Base-by-base conservation (phyloP, 2,113 vertebrate species). In the Chaenocephalus aceratus region DNA sequence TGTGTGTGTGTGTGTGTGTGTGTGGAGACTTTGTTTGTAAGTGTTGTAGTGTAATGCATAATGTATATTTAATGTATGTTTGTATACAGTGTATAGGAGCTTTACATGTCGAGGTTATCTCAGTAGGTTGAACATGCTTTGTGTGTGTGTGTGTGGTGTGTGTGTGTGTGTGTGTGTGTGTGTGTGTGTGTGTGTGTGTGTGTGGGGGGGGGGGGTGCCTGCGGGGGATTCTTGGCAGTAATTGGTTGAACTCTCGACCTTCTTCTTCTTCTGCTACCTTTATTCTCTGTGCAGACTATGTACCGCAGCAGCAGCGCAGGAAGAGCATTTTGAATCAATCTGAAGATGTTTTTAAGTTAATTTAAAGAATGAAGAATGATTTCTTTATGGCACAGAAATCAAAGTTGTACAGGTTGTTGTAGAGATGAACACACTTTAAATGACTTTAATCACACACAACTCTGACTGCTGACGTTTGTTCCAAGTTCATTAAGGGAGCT, bases 201-300 rank as follows among this genome's bases (percentile, higher is more conserved):
- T 21, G 34, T 10, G 9, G 52, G 51, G 23, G 13, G n/a, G n/a
- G 15, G 51, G 64, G 14, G n/a, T 10, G 64, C 6, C 79, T 70
- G 58, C 66, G 26, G 54, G 53, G 45, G 13, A 34, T 61, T 72
- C 13, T 60, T 56, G 54, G 14, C 3, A 10, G 10, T 80, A 30
- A 82, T 10, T 58, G 66, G 34, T 48, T 26, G 73, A 72, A 44
- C 80, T 54, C 14, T 54, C 54, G 49, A 77, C 80, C 67, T 70
- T 59, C 12, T 70, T n/a, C 34, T 82, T 75, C 46, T 76, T 72
- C 67, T 76, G 70, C 46, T 52, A 4, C 7, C 18, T 16, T 46
- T 46, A 6, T 0, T 46, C 10, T 52, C 18, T 10, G 18, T 6
- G 54, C 56, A 16, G 36, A 41, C 36, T 7, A 41, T 1, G 1